Conservation (phyloP, 1,140 invertebrate genomes). For the Mamestra configurata region DNA sequence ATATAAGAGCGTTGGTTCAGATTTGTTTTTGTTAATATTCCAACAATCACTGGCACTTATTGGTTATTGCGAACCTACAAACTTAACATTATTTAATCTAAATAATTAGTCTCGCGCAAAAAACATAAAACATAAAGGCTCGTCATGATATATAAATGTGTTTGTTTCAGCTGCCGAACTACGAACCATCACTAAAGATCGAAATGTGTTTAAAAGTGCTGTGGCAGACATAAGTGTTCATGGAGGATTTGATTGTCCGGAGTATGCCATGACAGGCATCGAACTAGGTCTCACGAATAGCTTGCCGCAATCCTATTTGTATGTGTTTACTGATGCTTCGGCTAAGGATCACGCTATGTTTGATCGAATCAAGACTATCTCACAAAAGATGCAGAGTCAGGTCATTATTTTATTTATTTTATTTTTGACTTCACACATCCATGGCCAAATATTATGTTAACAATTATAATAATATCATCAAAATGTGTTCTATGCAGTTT, state of each 20-base stretch:
- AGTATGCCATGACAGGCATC: slow-evolving; percentile 89
- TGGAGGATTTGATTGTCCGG: slow-evolving; percentile 90
- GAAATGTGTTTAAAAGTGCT: slow-evolving; percentile 65
- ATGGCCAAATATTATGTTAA: no score
- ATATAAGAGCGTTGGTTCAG: no score
- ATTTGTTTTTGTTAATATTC: no score
- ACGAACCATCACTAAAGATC: slow-evolving; percentile 60
- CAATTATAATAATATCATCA: no score
- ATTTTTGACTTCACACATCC: no score
- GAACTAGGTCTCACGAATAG: slow-evolving; percentile 88
- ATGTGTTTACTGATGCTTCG: slow-evolving; percentile 91
- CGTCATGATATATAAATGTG: neutral
- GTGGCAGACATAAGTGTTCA: slow-evolving; percentile 86
- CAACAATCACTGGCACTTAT: no score
- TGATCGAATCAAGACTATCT: slow-evolving; percentile 60
- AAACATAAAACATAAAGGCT: no score
- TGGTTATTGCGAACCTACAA: no score
- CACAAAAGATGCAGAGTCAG: slow-evolving; percentile 70
- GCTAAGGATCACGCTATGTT: slow-evolving; percentile 78
- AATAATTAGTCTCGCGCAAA: no score
- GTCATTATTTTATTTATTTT: slow-evolving; percentile 51
- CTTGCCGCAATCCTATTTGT: slow-evolving; percentile 89
- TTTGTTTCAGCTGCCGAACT: slow-evolving; percentile 54
- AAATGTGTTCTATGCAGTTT: no score
- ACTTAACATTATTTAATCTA: no score